Base-by-base conservation (phyloP, 2,888 invertebrate genomes). In the Luperina testacea region DNA sequence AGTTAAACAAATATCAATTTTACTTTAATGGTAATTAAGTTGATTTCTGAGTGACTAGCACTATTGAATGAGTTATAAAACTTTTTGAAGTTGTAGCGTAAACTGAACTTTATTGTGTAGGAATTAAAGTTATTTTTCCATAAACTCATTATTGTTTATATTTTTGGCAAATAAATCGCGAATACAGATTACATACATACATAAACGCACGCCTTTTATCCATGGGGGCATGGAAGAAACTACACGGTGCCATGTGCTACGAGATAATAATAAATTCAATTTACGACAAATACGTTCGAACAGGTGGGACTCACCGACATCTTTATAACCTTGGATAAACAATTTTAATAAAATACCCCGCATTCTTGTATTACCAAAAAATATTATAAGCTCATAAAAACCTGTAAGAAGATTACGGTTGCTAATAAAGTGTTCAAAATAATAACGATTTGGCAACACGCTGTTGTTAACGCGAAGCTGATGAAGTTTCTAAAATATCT, bases 361-460 rank as follows among this genome's bases (percentile, higher is more conserved):
- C 45, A 68, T 80, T 83, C 68, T 42, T 32, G 4, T 24, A 68
- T 51, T 84, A 80, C 72, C 48, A 84, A 83, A 78, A 84, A 81
- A 69, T 71, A 79, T 78, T 42, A 79, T 72, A 80, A 68, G 11
- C 32, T 69, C 57, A 63, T 78, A 75, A 83, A 87, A 75, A 64
- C 67, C 15, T 27, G 69, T 83, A 42, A 51, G 53, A 32, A 81
- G 78, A 83, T 89, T 80, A 85, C 64, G 24, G 67, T 78, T 70
- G 77, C 69, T 84, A 86, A 85, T 80, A 87, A 89, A 88, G 79
- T 79, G 78, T 85, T 67, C 72, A 64, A 78, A 82, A 86, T 88
- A 78, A 85, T 87, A 76, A 77, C 57, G 59, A 76, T 83, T 87
- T 87, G 87, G 88, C 88, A 88, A 72, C 70, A 74, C 0, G 2